phyloP scores from a whole-genome alignment of 2,797 vertebrate species.

The Catostomus latipinnis region DNA sequence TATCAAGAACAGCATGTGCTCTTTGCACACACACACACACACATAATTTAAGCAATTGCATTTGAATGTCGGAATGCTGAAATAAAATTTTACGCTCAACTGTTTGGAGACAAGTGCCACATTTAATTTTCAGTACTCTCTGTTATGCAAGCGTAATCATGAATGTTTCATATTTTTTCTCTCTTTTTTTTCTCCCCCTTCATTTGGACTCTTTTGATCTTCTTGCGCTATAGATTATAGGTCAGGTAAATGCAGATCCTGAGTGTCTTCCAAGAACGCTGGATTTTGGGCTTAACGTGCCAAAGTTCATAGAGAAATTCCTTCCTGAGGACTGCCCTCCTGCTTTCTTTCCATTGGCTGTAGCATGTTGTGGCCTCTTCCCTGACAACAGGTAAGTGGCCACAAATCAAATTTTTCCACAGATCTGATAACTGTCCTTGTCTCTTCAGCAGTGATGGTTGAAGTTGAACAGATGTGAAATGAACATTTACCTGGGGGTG shows the following conservation, averaged over 20 bases:
- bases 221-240: slow-evolving; percentile 85
- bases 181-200: background rate
- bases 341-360: slow-evolving; percentile 92
- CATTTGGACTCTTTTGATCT: too few relatives aligned
- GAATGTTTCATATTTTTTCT: background rate
- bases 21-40: background rate
- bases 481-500: too few relatives aligned
- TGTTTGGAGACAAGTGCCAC: background rate
- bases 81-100: background rate
- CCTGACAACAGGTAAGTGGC: slow-evolving; percentile 89
- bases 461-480: too few relatives aligned
- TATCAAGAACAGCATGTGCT: background rate
- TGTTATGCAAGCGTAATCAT: background rate
- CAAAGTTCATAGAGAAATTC: slow-evolving; percentile 95
- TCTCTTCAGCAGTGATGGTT: too few relatives aligned
- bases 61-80: background rate
- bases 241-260: slow-evolving; percentile 94
- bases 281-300: slow-evolving; percentile 95
- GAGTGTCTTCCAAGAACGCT: slow-evolving; percentile 94
- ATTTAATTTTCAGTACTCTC: background rate
- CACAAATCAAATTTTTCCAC: too few relatives aligned
- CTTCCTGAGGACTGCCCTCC: slow-evolving; percentile 92
- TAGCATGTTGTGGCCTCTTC: slow-evolving; percentile 91
- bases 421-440: too few relatives aligned
- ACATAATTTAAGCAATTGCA: background rate